Evolutionary conservation across 2,113 vertebrate species (phyloP).

Genomic region (Prunella fulvescens): DNA sequence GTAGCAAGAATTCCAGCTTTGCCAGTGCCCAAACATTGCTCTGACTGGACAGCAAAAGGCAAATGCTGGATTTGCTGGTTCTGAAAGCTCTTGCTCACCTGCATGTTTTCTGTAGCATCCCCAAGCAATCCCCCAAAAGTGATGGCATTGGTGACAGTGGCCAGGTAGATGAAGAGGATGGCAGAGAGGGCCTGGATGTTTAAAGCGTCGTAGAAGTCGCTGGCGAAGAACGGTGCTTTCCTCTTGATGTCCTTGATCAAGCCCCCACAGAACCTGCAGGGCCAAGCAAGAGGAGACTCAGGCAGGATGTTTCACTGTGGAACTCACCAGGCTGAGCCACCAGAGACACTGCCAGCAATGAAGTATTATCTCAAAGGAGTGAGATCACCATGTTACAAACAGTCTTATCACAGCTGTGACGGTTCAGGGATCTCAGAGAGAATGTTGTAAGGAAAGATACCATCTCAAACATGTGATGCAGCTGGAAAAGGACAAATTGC

Average conservation of each 20-base stretch:
- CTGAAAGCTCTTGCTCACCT: constrained; percentile 76
- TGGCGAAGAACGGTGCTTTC: constrained; percentile 90
- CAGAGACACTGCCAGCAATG: neutral
- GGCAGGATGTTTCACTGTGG: neutral
- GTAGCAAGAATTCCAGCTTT: constrained; percentile 1
- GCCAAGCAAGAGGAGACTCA: neutral
- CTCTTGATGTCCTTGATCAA: constrained; percentile 94
- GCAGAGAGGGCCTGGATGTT: constrained; percentile 95
- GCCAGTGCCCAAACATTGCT: neutral
- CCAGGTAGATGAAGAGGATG: constrained; percentile 96
- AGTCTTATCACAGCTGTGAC: neutral
- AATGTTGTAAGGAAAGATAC: neutral
- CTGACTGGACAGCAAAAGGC: neutral
- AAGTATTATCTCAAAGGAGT: neutral
- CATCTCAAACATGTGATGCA: neutral
- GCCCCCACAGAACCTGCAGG: constrained; percentile 90
- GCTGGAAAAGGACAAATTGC: neutral
- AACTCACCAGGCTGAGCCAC: neutral
- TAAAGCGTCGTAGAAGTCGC: constrained; percentile 92
- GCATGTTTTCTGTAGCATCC: constrained; percentile 98
- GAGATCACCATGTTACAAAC: neutral
- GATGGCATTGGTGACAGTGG: constrained; percentile 97
- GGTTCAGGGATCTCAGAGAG: neutral
- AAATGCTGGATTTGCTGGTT: neutral
- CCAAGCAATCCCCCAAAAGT: constrained; percentile 96